Evolutionary conservation across 2,888 invertebrate species (phyloP), one percentile per base, ranked within the genome.

Genomic region (Oscheius sp.): DNA sequence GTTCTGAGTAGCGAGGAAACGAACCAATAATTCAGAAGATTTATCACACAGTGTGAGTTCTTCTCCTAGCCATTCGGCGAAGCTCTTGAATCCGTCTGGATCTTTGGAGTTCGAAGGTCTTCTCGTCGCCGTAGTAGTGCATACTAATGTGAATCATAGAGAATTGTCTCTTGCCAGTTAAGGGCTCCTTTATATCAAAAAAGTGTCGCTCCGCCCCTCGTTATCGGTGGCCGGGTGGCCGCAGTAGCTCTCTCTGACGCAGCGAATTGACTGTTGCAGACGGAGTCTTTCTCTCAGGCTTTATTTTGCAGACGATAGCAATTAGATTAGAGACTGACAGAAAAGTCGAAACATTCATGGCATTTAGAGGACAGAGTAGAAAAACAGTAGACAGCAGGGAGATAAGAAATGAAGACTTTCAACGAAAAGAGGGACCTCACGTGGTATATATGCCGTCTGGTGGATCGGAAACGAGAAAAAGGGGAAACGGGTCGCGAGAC

Each of bases 71-170:
- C 26, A 44, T 44, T 28, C 44, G 26, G 14, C 20, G 41, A 2
- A 59, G 44, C 20, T 59, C 59, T 38, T 59, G 44, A n/a, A 59
- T 41, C 9, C 59, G 8, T 5, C 44, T 17, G 8, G 28, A 26
- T 17, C 59, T n/a, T 26, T 59, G 59, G 26, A 59, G 24, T 14
- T 59, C 59, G 44, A 22, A 41, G 12, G 30, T 33, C 36, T 36
- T 36, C 8, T 36, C 36, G 41, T 59, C 59, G 22, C 59, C 59
- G 28, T 59, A 59, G 8, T 44, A 44, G 24, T 59, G 41, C 59
- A 59, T 59, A 30, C 59, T 59, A 44, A 59, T 59, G 59, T 59
- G 59, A 20, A 59, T 59, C 59, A 59, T 59, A 20, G 41, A 20
- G 41, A 20, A 17, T 14, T 41, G 41, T 20, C 44, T 41, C 41